Evolutionary conservation across 2,797 vertebrate genomes (phyloP).

Genomic region (Poeciliopsis presidionis): DNA sequence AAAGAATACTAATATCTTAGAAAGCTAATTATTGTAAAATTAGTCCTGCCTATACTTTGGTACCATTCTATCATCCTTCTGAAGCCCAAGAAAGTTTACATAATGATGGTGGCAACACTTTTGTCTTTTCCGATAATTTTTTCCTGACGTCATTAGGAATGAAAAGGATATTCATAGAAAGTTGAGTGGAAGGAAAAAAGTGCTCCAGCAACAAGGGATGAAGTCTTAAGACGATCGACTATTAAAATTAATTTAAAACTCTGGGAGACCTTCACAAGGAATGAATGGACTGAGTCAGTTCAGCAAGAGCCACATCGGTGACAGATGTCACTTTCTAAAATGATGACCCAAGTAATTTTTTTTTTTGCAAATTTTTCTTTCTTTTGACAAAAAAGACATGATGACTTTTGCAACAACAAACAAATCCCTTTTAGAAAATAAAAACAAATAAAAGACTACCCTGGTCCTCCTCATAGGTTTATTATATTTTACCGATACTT

Average conservation of each 20-base stretch:
- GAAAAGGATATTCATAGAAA: not conserved
- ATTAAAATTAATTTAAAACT: not conserved
- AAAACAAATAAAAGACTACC: not conserved
- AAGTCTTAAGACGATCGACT: not conserved
- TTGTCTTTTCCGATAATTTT: not conserved
- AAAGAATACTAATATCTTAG: not conserved
- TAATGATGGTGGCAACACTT: not conserved
- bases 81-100: not conserved
- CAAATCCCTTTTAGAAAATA: no score
- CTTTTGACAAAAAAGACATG: no score
- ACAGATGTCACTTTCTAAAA: not conserved
- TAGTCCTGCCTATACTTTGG: not conserved
- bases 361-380: no score
- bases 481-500: not conserved
- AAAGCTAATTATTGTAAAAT: not conserved
- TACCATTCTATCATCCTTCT: not conserved
- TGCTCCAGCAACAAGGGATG: not conserved
- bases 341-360: not conserved
- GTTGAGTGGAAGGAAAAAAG: not conserved
- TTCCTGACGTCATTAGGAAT: not conserved
- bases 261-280: not conserved
- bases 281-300: not conserved
- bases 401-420: no score
- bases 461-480: slow-evolving; percentile 6
- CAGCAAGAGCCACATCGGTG: not conserved